These are phyloP conservation scores for Varecia variegata DNA, from an alignment of 2,797 vertebrate species.

Conservation along the genomic window DNA sequence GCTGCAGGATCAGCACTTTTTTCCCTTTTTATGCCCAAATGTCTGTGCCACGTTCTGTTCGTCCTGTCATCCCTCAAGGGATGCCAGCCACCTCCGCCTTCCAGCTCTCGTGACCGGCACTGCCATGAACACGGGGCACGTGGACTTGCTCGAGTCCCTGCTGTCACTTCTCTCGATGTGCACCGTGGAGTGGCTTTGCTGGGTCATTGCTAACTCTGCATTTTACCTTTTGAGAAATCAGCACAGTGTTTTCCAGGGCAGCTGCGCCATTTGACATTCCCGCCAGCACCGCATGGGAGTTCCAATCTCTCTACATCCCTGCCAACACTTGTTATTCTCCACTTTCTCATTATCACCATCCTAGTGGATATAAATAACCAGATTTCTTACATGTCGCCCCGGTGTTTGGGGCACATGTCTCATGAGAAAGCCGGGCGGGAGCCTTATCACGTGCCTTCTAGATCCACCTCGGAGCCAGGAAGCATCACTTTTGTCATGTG, in stretches of 20 bases:
- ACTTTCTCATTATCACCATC: too few species aligned
- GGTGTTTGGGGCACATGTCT: neutral
- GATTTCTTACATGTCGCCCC: neutral
- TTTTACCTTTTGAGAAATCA: neutral
- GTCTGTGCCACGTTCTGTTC: too few species aligned
- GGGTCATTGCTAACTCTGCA: neutral
- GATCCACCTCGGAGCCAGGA: neutral
- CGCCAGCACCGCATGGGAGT: rapidly evolving
- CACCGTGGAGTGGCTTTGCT: neutral
- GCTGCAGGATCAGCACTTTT: neutral
- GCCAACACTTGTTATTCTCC: neutral
- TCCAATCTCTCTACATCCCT: too few species aligned
- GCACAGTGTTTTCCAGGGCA: neutral
- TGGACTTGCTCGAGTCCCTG: rapidly evolving
- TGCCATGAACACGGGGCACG: neutral
- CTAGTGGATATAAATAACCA: neutral
- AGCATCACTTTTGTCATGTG: neutral
- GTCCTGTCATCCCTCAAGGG: rapidly evolving
- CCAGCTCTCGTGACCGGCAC: neutral
- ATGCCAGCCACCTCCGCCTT: neutral
- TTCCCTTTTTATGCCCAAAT: too few species aligned
- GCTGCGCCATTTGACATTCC: neutral
- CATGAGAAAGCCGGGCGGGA: rapidly evolving
- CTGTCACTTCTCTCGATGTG: neutral
- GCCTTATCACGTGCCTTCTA: rapidly evolving